Percentiles rank a stretch among this genome's conserved stretches.
Evolutionary conservation across 2,797 vertebrate genomes (phyloP).

Genomic region (Helarctos malayanus): DNA sequence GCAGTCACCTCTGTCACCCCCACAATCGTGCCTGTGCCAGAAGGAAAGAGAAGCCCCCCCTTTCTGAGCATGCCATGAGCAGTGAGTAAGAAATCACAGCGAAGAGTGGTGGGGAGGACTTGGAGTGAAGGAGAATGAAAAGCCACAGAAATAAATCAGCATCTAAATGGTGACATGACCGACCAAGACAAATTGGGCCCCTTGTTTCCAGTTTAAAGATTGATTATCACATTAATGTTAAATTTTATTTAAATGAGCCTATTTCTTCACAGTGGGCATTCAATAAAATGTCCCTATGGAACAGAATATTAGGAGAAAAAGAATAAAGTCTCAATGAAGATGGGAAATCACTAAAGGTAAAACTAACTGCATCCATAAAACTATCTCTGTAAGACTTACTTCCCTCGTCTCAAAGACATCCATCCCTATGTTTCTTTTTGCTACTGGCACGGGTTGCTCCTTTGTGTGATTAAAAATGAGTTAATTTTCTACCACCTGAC

Average conservation of each 20-base stretch:
- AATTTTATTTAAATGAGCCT: constrained; percentile 59
- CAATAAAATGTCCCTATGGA: not conserved
- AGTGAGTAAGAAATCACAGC: not conserved
- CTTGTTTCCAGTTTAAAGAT: constrained; percentile 26
- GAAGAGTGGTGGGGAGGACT: not conserved
- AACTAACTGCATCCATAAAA: not conserved
- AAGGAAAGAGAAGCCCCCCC: not conserved
- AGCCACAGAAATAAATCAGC: not conserved
- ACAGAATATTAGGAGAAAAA: not conserved
- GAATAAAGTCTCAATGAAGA: not conserved
- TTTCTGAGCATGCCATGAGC: too few species aligned
- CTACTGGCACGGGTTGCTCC: not conserved
- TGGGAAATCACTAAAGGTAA: not conserved
- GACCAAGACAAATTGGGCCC: constrained; percentile 24
- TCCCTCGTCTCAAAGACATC: not conserved
- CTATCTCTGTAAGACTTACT: not conserved
- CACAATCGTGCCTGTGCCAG: accelerated
- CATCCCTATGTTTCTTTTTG: not conserved
- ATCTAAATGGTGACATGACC: not conserved
- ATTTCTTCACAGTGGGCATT: constrained; percentile 52
- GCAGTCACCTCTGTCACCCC: too few species aligned
- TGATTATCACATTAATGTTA: constrained; percentile 57
- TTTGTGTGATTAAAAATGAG: not conserved
- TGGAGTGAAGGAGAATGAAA: not conserved
- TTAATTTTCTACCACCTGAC: not conserved